phyloP scores from a whole-genome alignment of 2,797 vertebrate species.

The Danionella dracula region DNA sequence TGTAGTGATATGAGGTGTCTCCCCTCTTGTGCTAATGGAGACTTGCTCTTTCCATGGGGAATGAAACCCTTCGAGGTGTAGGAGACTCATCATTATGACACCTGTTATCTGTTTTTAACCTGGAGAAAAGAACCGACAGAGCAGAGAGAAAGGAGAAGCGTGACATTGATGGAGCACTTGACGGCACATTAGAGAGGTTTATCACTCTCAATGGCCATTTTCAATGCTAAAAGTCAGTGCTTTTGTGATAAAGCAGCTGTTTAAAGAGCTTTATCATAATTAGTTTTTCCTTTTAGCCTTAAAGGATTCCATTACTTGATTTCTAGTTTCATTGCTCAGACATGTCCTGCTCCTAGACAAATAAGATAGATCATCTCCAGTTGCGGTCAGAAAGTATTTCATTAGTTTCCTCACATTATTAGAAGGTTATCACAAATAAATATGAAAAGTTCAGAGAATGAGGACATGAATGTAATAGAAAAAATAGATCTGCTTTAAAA shows the following conservation, averaged over 20 bases:
- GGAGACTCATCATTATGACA: conserved; percentile 52
- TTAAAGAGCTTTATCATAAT: conserved; percentile 81
- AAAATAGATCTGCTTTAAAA: too few relatives aligned
- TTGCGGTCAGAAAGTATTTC: too few relatives aligned
- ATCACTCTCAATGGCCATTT: conserved; percentile 71
- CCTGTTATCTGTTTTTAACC: conserved; percentile 45
- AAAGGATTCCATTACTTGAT: conserved; percentile 76
- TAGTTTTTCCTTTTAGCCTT: conserved; percentile 76
- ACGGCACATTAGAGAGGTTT: conserved; percentile 65
- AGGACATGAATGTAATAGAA: too few relatives aligned
- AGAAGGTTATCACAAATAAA: too few relatives aligned
- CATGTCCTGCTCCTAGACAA: conserved; percentile 46
- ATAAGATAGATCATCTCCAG: too few relatives aligned
- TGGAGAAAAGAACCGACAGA: conserved; percentile 27
- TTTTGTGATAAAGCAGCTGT: conserved; percentile 74
- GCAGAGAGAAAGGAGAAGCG: conserved; percentile 31
- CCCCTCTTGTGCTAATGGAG: conserved; percentile 36
- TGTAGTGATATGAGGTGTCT: not conserved
- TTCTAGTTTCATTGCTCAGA: conserved; percentile 63
- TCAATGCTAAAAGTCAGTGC: conserved; percentile 71
- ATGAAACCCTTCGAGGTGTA: conserved; percentile 41
- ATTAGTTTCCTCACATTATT: too few relatives aligned
- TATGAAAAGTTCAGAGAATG: too few relatives aligned
- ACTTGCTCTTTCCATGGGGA: conserved; percentile 8
- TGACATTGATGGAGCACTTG: conserved; percentile 74